phyloP scores from a whole-genome alignment of 1,140 invertebrate species.

The Apis mellifera region Amel_HAv3.1 CM009931.2:7519001-7519500 shows the following conservation, averaged over 20 bases:
- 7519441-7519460: not conserved
- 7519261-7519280: not conserved
- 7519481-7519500: too few species aligned
- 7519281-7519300: not conserved
- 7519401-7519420: too few species aligned
- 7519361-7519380: not conserved
- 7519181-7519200: conserved; percentile 2
- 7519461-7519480: not conserved
- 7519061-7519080: conserved; percentile 20
- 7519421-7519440: not conserved
- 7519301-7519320: not conserved
- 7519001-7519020: conserved; percentile 59
- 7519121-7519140: not conserved
- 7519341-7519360: not conserved
- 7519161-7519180: conserved; percentile 8
- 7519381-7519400: not conserved
- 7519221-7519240: conserved; percentile 18
- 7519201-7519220: not conserved
- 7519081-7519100: not conserved
- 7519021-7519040: conserved; percentile 42
- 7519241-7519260: conserved; percentile 12
- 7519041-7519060: not conserved
- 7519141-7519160: conserved; percentile 1
- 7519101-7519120: not conserved
- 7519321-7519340: conserved; percentile 8